Evolutionary conservation across 2,113 vertebrate genomes (phyloP), one percentile per base, ranked within the genome.

Genomic region (Mesitornis unicolor): DNA sequence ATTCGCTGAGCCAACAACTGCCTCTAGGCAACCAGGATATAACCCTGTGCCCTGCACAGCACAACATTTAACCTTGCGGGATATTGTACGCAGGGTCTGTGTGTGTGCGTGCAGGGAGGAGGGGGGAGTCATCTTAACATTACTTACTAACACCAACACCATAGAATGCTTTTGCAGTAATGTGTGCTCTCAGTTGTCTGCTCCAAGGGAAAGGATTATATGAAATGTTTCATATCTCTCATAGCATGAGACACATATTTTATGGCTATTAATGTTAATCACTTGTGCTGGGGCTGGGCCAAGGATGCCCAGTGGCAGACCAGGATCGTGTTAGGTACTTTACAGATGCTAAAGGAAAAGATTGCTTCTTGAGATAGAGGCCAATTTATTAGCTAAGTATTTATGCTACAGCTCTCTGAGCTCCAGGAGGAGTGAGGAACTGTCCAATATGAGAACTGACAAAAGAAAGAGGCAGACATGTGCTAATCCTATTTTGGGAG

Each of bases 11-110:
- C 54, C 91, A 83, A 26, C 59, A 81, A 43, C 42, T 56, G 93
- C 88, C 83, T 83, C 87, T 26, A 74, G 89, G 93, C 84, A 91
- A 86, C 35, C 24, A 16, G 92, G 61, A 87, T 77, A 31, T 29
- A 74, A 28, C 1, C 1, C 61, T 7, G 63, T 67, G 77, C 94
- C 76, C 76, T 13, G 20, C 90, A 53, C 48, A 79, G 63, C 79
- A 45, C 75, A 69, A 24, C 65, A 31, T 73, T 85, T 83, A 84
- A 73, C 85, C 38, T 65, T 68, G 16, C 13, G 57, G 88, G 80
- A 47, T 78, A 21, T 26, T 29, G 31, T 43, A 56, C 71, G 16
- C 18, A 4, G 64, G 43, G 40, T 33, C 6, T 40, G 42, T 21
- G 48, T 14, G 50, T 13, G 26, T 3, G 15, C 3, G 42, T 11